phyloP scores from a whole-genome alignment of 1,140 invertebrate genomes.

The Lordiphosa stackelbergi region DNA sequence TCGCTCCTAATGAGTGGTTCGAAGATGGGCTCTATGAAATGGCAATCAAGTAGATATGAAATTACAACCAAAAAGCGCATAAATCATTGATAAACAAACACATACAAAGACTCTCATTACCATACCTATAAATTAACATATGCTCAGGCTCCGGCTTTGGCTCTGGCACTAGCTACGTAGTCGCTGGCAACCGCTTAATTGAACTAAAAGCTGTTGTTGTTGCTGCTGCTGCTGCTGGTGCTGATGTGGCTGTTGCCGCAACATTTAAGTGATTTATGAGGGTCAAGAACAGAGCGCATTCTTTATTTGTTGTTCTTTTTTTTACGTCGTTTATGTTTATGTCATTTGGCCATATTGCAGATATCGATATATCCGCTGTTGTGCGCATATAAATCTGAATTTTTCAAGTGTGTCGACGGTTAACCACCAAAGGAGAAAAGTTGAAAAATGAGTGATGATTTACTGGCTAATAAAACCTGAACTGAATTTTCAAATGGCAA shows the following conservation, averaged over 20 bases:
- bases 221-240: constrained; percentile 2
- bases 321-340: constrained; percentile 8
- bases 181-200: constrained; percentile 41
- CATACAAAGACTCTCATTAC: constrained; percentile 13
- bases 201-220: constrained; percentile 38
- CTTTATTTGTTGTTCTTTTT: background rate
- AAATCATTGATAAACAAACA: constrained; percentile 23
- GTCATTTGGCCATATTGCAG: background rate
- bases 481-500: too few species aligned
- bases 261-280: constrained; percentile 64
- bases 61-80: constrained; percentile 22
- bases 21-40: constrained; percentile 17
- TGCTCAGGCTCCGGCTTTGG: background rate
- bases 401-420: too few species aligned
- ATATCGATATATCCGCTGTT: too few species aligned
- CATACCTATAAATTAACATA: constrained; percentile 45
- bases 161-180: constrained; percentile 5
- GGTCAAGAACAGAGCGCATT: constrained; percentile 16
- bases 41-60: constrained; percentile 29
- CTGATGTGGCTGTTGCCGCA: constrained; percentile 19
- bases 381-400: too few species aligned
- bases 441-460: too few species aligned
- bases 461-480: too few species aligned
- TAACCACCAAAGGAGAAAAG: too few species aligned
- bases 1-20: constrained; percentile 14